A percentile compares a stretch with the other conserved stretches of the same genome.
phyloP scores from a whole-genome alignment of 1,140 invertebrate species.

The Rhopalosiphum maidis region DNA sequence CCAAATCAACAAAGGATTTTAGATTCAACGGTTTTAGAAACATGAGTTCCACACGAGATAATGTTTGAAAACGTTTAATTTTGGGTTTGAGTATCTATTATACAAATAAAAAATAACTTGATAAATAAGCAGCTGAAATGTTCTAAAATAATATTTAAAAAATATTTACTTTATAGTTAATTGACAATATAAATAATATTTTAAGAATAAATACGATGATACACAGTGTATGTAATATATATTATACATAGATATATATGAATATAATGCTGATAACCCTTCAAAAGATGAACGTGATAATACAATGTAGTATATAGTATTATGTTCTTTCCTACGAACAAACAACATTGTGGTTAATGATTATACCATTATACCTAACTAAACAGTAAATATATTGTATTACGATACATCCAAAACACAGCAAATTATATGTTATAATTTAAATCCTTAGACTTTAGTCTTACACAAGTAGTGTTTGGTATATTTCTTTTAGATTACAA shows the following conservation, averaged over 20 bases:
- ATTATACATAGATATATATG: too few species aligned
- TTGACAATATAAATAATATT: not conserved
- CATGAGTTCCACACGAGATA: not conserved
- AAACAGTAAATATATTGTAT: not conserved
- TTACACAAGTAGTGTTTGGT: not conserved
- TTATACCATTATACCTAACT: not conserved
- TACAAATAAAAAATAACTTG: not conserved
- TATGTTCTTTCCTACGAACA: not conserved
- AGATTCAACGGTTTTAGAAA: not conserved
- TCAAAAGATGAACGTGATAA: not conserved
- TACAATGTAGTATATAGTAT: too few species aligned
- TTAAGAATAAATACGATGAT: not conserved
- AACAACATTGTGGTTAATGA: not conserved
- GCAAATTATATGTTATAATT: too few species aligned
- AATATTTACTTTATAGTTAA: not conserved
- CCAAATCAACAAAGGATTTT: not conserved
- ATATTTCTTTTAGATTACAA: not conserved
- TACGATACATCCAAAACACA: not conserved
- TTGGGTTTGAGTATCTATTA: not conserved
- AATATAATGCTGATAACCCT: not conserved
- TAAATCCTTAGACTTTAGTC: not conserved
- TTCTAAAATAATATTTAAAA: not conserved
- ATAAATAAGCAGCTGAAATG: not conserved
- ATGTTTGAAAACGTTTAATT: not conserved
- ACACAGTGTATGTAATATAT: too few species aligned